A percentile compares a stretch with the other conserved stretches of the same genome.
These are phyloP conservation scores for Anolis sagrei DNA, from an alignment of 2,113 vertebrate species.

Conservation along the genomic window DNA sequence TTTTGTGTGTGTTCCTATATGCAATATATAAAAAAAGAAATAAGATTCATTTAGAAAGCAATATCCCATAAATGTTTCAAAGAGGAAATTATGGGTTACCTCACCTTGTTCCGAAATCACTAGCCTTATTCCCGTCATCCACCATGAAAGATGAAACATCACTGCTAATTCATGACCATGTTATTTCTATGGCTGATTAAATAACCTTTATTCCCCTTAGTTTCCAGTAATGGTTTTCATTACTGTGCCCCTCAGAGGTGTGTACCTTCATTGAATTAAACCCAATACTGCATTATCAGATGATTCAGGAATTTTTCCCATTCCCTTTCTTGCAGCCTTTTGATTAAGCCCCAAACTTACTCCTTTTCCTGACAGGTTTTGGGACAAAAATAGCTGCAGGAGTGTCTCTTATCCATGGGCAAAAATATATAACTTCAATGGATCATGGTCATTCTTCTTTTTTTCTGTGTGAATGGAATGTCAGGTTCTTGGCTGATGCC, in stretches of 20 bases:
- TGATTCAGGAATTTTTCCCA: too few relatives aligned
- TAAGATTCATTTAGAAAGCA: background rate
- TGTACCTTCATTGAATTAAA: background rate
- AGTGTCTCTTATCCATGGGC: background rate
- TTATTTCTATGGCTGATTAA: background rate
- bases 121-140: background rate
- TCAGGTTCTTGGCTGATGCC: background rate
- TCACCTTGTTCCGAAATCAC: background rate
- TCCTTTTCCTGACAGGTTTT: background rate
- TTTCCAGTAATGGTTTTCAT: background rate
- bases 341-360: background rate
- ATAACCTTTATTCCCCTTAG: too few relatives aligned
- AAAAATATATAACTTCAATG: background rate
- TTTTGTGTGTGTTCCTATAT: too few relatives aligned
- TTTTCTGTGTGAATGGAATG: background rate
- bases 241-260: background rate
- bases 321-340: background rate
- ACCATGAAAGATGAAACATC: background rate
- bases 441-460: background rate
- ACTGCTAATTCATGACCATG: background rate
- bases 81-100: background rate
- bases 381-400: background rate
- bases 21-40: background rate
- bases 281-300: background rate
- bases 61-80: background rate